Percentiles rank a stretch among this genome's conserved stretches.
phyloP scores from a whole-genome alignment of 2,113 vertebrate genomes.

The Trochalopteron elliotii region DNA sequence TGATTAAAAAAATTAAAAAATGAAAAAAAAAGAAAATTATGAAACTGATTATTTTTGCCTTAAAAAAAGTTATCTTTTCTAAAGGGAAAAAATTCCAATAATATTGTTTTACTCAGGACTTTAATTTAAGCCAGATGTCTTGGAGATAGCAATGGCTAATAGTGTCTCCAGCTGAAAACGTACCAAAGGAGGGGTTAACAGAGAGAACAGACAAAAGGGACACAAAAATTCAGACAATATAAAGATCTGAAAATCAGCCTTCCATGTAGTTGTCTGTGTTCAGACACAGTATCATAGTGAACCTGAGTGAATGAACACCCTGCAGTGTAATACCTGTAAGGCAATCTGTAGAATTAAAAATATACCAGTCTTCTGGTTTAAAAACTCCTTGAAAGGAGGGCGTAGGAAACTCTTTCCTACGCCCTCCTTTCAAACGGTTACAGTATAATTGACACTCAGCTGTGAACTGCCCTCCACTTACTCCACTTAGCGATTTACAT shows the following conservation, averaged over 20 bases:
- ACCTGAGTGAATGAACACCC: not conserved
- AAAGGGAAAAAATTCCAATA: not conserved
- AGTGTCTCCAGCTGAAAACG: not conserved
- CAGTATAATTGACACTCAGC: not conserved
- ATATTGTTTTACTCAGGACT: not conserved
- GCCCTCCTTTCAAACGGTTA: not conserved
- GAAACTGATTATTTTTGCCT: not conserved
- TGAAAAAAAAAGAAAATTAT: not conserved
- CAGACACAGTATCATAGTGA: not conserved
- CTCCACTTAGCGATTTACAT: not conserved
- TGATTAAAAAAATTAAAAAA: not conserved
- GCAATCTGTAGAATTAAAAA: not conserved
- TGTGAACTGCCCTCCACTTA: not conserved
- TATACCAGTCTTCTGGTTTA: not conserved
- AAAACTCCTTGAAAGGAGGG: not conserved
- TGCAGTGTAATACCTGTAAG: not conserved
- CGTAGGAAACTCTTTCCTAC: not conserved
- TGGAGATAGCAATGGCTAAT: fast-evolving
- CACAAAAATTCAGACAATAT: not conserved
- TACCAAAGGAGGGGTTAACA: not conserved
- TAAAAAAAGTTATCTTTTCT: not conserved
- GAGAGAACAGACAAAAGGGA: not conserved
- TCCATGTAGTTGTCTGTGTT: not conserved
- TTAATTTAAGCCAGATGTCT: not conserved
- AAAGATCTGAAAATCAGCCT: not conserved